Evolutionary conservation across 2,113 vertebrate species (phyloP), one percentile per base, ranked within the genome.

Genomic region (Craseonycteris thonglongyai): DNA sequence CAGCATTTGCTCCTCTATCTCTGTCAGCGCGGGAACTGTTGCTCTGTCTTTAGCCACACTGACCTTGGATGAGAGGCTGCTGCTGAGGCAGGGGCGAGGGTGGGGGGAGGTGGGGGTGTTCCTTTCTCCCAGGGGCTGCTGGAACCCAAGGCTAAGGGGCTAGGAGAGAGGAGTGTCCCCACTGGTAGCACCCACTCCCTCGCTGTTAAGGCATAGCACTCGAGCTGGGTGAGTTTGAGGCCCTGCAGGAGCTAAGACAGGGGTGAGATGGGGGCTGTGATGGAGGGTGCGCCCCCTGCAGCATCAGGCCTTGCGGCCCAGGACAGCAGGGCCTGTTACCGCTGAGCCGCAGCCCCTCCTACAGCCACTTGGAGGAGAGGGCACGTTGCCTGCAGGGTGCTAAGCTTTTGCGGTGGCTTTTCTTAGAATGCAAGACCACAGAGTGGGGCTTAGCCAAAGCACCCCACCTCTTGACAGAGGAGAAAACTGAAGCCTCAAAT

Each of bases 391-490:
- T 11, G 4, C 12, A 59, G 24, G 26, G 26, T 59, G 16, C 58
- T 61, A 18, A 35, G 51, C 66, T 87, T 78, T 33, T 12, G 40
- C 14, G 33, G 65, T 33, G 51, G 26, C 24, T 92, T 95, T 96
- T 84, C 87, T 95, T 95, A 91, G 94, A 92, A 91, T 76, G 84
- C 71, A 90, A 66, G 63, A 61, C 68, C 19, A 71, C 68, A 74
- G 56, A 15, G 22, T 54, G 14, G 58, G 72, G 14, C 72, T 84
- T 19, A 30, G 92, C 79, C 75, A 76, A 38, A 59, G 85, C 33
- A 26, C 58, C 69, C 75, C 81, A 51, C 88, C 88, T 65, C 71
- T 90, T 76, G 63, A 72, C 68, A 28, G 85, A 87, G 65, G 69
- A 79, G 71, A 93, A 79, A 72, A 82, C 49, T 1, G 6, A 93